Base-by-base conservation (phyloP, 2,797 vertebrate genomes). In the Sebastes oblongus region DNA sequence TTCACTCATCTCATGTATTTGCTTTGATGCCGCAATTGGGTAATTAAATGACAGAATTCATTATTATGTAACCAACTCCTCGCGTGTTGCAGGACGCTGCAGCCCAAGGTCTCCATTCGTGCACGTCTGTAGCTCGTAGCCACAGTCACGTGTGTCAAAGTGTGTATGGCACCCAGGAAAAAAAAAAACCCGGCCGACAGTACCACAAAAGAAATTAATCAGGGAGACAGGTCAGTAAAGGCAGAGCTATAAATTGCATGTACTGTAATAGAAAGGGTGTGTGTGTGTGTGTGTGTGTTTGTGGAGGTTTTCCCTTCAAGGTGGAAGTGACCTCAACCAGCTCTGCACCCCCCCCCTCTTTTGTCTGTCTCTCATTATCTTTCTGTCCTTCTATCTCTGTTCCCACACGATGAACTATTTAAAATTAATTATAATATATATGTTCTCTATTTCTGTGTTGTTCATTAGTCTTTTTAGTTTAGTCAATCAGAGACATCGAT, bases 151-250 rank as follows among this genome's bases (percentile, higher is more conserved):
- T 82, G 75, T 75, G 78, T 72, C 75, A 66, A 25, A 54, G 59
- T 76, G 74, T 81, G 75, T 66, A 22, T 20, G 71, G 39, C 27
- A 70, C n/a, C 46, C 50, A 64, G 39, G 32, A 70, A 72, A 75
- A 74, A 7, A 69, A 52, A 34, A 46, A 24, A 79, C 52, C 27
- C 66, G 76, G 72, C 83, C 82, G 89, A 90, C 75, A 66, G 82
- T 52, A 22, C 18, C 74, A 64, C 77, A 86, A 82, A 81, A 42
- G 12, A 78, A 86, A 90, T 86, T 70, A 91, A 91, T 84, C 77
- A 81, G 36, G n/a, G 66, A 56, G 67, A 60, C 72, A 72, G 20
- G 50, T 25, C 68, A 34, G 81, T 72, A n/a, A 72, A 69, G 66
- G 46, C 22, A 71, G 13, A 59, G 64, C 70, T 64, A 89, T 92